Evolutionary conservation across 2,113 vertebrate species (phyloP).

Genomic region (Cynocephalus volans): DNA sequence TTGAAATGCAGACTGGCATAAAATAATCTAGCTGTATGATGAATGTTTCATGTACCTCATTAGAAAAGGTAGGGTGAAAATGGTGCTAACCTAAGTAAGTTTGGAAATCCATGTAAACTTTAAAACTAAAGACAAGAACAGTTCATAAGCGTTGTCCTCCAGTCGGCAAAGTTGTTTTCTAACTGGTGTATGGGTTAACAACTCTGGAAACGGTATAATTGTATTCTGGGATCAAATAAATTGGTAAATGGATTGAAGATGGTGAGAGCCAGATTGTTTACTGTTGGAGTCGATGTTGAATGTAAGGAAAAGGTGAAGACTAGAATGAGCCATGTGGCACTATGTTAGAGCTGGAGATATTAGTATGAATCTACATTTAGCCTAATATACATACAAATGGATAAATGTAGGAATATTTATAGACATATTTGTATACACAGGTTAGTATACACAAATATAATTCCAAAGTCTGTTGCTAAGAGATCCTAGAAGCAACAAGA

Average conservation of each 20-base stretch:
- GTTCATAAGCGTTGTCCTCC: neutral
- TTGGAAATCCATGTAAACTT: neutral
- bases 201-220: neutral
- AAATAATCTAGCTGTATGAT: neutral
- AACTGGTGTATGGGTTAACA: neutral
- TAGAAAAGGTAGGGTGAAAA: neutral
- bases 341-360: neutral
- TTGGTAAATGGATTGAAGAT: neutral
- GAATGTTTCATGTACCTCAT: neutral
- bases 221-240: neutral
- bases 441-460: neutral
- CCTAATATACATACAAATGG: neutral
- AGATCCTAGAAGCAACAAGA: neutral
- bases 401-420: neutral
- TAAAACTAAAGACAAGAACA: neutral
- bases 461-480: neutral
- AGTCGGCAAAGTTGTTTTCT: neutral
- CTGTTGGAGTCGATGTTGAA: neutral
- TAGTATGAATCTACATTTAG: neutral
- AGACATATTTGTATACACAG: neutral
- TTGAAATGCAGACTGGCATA: neutral
- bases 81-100: neutral
- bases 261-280: neutral
- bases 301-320: neutral
- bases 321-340: neutral